phyloP scores from a whole-genome alignment of 1,140 invertebrate species.

The Thaumatotibia leucotreta region DNA sequence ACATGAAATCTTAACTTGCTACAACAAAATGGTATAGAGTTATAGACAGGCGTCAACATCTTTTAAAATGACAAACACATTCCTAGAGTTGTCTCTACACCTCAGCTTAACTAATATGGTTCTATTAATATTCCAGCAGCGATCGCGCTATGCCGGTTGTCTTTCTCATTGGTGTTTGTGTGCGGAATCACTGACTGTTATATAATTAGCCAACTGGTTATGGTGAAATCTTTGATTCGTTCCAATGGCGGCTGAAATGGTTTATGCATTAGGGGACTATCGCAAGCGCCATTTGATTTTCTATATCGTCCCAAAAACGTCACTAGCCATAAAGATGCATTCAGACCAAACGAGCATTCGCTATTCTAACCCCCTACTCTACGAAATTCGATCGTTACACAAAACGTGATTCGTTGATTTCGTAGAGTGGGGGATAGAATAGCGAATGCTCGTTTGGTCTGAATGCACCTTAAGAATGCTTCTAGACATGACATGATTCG shows the following conservation, averaged over 20 bases:
- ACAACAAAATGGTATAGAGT: not conserved
- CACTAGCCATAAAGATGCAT: too few relatives aligned
- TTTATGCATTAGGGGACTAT: not conserved
- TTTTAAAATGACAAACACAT: not conserved
- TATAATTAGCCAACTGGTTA: slow-evolving; percentile 7
- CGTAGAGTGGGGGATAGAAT: too few relatives aligned
- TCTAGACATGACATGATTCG: too few relatives aligned
- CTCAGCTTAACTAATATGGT: not conserved
- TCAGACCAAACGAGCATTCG: too few relatives aligned
- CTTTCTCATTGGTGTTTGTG: not conserved
- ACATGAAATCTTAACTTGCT: too few relatives aligned
- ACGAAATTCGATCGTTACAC: too few relatives aligned
- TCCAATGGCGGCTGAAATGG: not conserved
- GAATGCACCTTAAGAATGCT: too few relatives aligned
- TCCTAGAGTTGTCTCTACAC: not conserved
- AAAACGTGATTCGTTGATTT: too few relatives aligned
- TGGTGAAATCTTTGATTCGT: slow-evolving; percentile 4
- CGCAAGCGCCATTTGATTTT: not conserved
- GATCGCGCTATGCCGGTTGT: not conserved
- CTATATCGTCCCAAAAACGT: too few relatives aligned
- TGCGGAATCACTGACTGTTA: not conserved
- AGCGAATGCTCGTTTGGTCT: too few relatives aligned
- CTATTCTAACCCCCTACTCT: too few relatives aligned
- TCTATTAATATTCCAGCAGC: slow-evolving; percentile 7
- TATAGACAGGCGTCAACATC: not conserved